Evolutionary conservation across 2,113 vertebrate genomes (phyloP), one percentile per base, ranked within the genome.

Genomic region (Addax nasomaculatus): DNA sequence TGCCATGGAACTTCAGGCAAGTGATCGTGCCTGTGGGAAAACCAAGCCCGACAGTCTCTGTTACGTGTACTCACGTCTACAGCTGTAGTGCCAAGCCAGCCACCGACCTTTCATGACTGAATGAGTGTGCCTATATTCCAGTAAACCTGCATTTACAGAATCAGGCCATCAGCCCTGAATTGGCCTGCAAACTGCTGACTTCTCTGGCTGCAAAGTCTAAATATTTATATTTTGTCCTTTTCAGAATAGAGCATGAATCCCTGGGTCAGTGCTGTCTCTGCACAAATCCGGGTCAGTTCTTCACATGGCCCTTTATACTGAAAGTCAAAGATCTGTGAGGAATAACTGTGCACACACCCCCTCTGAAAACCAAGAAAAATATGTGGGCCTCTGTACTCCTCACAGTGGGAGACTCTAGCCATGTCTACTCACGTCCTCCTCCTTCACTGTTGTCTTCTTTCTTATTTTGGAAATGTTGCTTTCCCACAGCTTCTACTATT

Each of bases 1-100:
- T 98, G 33, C 99, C 99, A 45, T 99, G 99, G 96, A 99, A 99
- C 98, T 99, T 99, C 88, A 99, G 98, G 97, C 99, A 99, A 23
- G 99, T 99, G 98, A 99, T 98, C 0, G 99, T 99, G 64, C 99
- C 99, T 99, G 95, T 57, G 76, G 51, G 97, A 55, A 47, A 62
- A 96, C 19, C 47, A 88, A 73, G 21, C 21, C 12, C 70, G 1
- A 27, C 36, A 14, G 70, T 25, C 36, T 39, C 70, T 43, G 36
- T 76, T 43, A 43, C 23, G 0, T 25, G 70, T 76, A 43, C 36
- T 6, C 70, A 43, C 10, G 12, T 25, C 36, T 43, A 6, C 36
- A 25, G 36, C 12, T 14, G 70, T 43, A 27, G 5, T 43, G 36
- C 70, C 39, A 43, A 76, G 36, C 36, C 70, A 76, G 70, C 23